phyloP scores from a whole-genome alignment of 2,797 vertebrate species.

The Diceros bicornis region DNA sequence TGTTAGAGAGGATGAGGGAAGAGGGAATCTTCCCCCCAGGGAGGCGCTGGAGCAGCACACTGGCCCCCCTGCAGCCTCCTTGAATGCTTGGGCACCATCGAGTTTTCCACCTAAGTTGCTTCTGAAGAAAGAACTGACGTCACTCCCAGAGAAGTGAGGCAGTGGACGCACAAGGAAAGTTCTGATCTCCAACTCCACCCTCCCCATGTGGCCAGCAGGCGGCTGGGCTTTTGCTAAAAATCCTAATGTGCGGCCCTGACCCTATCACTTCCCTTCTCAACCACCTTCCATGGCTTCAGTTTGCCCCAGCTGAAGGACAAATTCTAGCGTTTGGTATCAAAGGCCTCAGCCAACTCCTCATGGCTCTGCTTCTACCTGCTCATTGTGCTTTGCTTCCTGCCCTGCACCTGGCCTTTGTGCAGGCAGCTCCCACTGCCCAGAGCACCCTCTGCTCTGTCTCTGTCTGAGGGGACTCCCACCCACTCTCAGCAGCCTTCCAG shows the following conservation, averaged over 20 bases:
- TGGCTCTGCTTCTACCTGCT: neutral
- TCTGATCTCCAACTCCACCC: neutral
- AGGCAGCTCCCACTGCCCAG: neutral
- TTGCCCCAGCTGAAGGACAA: neutral
- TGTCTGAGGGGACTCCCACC: no score
- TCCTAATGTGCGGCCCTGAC: neutral
- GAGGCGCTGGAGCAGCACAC: neutral
- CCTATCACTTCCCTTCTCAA: neutral
- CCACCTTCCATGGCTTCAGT: neutral
- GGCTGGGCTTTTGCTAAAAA: neutral
- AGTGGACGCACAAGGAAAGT: no score
- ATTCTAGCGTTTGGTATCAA: neutral
- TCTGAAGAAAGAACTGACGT: neutral
- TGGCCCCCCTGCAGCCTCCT: neutral
- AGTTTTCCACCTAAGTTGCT: slow-evolving; percentile 23
- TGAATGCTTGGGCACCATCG: neutral
- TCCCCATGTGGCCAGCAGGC: neutral
- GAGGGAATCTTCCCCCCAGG: neutral
- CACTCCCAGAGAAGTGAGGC: neutral
- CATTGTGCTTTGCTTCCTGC: accelerated
- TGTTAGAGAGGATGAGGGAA: neutral
- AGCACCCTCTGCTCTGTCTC: neutral
- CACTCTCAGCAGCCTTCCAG: neutral
- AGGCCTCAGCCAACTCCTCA: neutral
- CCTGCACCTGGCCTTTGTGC: neutral